Percentiles rank a stretch among this genome's conserved stretches.
Conservation (phyloP, 2,797 vertebrate species). For the Sparus aurata region DNA sequence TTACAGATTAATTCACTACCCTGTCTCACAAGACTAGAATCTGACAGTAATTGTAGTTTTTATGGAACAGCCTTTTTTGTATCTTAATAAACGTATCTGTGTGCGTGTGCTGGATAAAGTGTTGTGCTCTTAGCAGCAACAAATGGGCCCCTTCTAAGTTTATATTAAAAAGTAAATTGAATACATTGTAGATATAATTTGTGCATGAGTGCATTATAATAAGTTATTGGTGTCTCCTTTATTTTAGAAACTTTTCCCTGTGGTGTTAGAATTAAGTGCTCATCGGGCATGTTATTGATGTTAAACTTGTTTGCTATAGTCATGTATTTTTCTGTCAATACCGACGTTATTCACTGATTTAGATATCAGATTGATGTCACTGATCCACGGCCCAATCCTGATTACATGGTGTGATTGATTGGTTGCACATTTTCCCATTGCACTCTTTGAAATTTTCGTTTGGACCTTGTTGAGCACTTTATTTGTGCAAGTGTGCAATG, state of each 20-base stretch:
- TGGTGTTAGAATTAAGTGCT: not conserved
- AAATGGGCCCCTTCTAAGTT: not conserved
- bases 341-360: too few species aligned
- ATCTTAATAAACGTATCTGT: not conserved
- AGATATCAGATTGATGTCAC: too few species aligned
- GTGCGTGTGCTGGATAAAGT: not conserved
- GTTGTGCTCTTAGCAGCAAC: not conserved
- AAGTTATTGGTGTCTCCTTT: conserved; percentile 1
- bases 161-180: not conserved
- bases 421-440: too few species aligned
- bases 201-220: not conserved
- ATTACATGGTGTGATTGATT: too few species aligned
- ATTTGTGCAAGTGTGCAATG: too few species aligned
- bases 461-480: too few species aligned
- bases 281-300: conserved; percentile 6
- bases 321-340: conserved; percentile 1
- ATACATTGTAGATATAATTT: conserved; percentile 3
- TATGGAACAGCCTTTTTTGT: not conserved
- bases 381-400: too few species aligned
- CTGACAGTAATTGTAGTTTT: not conserved
- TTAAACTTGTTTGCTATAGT: conserved; percentile 14
- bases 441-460: too few species aligned
- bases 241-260: not conserved
- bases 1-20: not conserved
- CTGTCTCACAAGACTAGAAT: not conserved